Percentiles rank a stretch among this genome's conserved stretches.
phyloP scores from a whole-genome alignment of 2,888 invertebrate genomes.

The Eupithecia dodoneata region DNA sequence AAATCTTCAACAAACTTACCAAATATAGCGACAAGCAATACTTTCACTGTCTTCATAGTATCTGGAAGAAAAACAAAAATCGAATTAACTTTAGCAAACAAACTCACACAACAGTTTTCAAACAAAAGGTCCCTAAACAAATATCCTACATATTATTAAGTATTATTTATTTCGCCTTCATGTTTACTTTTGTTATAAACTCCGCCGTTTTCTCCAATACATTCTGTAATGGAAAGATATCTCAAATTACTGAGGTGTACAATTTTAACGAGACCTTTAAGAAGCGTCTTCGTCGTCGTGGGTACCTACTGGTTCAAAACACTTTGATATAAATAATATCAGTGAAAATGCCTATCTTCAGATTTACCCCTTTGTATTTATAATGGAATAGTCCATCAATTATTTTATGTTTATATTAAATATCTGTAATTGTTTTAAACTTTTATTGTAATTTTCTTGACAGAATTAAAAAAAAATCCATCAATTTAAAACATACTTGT shows the following conservation, averaged over 20 bases:
- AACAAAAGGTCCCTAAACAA: background rate
- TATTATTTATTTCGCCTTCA: background rate
- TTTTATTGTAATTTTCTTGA: too few relatives aligned
- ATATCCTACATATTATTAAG: background rate
- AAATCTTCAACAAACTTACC: constrained; percentile 50
- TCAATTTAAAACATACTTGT: background rate
- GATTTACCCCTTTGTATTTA: background rate
- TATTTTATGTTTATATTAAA: too few relatives aligned
- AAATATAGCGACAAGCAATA: constrained; percentile 45
- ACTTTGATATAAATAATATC: background rate
- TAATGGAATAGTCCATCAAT: background rate
- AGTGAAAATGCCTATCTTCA: background rate
- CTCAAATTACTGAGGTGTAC: constrained; percentile 42
- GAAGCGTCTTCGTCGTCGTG: constrained; percentile 29
- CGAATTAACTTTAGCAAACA: background rate
- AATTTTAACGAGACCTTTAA: constrained; percentile 42
- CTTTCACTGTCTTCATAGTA: constrained; percentile 44
- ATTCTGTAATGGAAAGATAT: constrained; percentile 34
- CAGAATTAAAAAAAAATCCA: too few relatives aligned
- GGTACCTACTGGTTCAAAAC: constrained; percentile 22
- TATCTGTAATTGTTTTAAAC: too few relatives aligned
- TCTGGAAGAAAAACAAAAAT: constrained; percentile 45
- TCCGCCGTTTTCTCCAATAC: constrained; percentile 12
- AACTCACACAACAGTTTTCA: background rate
- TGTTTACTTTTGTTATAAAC: constrained; percentile 15